These are phyloP conservation scores for Cephonodes hylas DNA, from an alignment of 2,888 invertebrate species.

Conservation along the genomic window DNA sequence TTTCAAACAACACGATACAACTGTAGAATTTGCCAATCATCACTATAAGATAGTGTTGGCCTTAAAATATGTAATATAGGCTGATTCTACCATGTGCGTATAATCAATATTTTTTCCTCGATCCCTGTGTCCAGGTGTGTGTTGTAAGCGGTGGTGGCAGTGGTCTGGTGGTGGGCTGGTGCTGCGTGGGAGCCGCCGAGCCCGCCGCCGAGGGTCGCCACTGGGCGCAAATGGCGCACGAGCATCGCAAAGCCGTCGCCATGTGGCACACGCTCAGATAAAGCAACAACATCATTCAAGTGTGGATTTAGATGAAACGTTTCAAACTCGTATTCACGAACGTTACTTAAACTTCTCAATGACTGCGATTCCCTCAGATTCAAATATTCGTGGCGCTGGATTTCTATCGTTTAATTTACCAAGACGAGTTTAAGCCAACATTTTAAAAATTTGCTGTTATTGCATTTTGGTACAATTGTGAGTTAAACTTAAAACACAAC, in stretches of 20 bases:
- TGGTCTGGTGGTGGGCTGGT: slow-evolving; percentile 83
- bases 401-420: no score
- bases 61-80: no score
- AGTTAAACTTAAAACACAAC: no score
- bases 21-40: no score
- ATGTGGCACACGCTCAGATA: slow-evolving; percentile 94
- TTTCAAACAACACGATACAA: no score
- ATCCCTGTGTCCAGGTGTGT: slow-evolving; percentile 64
- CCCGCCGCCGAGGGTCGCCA: slow-evolving; percentile 88
- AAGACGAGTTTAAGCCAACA: no score
- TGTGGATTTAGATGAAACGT: background rate
- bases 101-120: no score
- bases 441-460: no score
- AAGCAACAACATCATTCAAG: slow-evolving; percentile 29
- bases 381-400: no score
- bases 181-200: slow-evolving; percentile 86
- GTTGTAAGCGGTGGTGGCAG: slow-evolving; percentile 71
- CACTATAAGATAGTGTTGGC: no score
- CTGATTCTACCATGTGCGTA: no score
- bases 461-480: no score
- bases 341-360: background rate
- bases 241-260: slow-evolving; percentile 92
- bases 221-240: slow-evolving; percentile 94
- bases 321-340: background rate
- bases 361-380: background rate